Evolutionary conservation across 2,797 vertebrate genomes (phyloP).

Genomic region (Agapornis canus): DNA sequence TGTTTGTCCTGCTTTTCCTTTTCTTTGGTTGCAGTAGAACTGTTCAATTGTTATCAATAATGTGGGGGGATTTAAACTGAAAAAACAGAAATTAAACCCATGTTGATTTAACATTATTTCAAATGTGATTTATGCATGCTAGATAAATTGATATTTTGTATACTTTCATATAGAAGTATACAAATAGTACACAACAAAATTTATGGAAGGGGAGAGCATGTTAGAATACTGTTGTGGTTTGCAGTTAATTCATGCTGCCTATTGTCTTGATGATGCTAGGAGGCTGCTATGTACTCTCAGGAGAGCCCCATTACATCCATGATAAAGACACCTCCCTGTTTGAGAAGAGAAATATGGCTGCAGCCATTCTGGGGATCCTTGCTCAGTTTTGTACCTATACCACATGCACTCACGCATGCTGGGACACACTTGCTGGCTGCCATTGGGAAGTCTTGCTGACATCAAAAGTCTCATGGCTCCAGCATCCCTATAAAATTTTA

Average conservation of each 20-base stretch:
- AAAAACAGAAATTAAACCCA: background rate
- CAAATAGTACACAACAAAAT: background rate
- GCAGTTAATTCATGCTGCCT: background rate
- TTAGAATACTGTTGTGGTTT: background rate
- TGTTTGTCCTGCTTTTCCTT: background rate
- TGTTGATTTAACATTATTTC: background rate
- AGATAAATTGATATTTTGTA: background rate
- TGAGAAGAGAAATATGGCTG: background rate
- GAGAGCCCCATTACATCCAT: background rate
- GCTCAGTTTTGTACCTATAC: background rate
- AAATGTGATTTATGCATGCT: background rate
- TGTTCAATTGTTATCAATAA: background rate
- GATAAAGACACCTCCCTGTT: background rate
- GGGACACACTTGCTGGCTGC: background rate
- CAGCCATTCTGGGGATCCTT: background rate
- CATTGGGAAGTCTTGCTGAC: background rate
- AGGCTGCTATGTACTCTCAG: background rate
- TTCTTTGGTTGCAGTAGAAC: background rate
- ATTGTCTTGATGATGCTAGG: background rate
- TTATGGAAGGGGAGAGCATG: background rate
- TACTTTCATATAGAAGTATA: background rate
- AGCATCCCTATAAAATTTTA: background rate
- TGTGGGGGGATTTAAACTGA: background rate
- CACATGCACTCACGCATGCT: rapidly evolving
- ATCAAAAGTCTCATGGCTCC: background rate